These are phyloP conservation scores for Gallinago nigripennis DNA, from an alignment of 2,797 vertebrate genomes.

Conservation along the genomic window DNA sequence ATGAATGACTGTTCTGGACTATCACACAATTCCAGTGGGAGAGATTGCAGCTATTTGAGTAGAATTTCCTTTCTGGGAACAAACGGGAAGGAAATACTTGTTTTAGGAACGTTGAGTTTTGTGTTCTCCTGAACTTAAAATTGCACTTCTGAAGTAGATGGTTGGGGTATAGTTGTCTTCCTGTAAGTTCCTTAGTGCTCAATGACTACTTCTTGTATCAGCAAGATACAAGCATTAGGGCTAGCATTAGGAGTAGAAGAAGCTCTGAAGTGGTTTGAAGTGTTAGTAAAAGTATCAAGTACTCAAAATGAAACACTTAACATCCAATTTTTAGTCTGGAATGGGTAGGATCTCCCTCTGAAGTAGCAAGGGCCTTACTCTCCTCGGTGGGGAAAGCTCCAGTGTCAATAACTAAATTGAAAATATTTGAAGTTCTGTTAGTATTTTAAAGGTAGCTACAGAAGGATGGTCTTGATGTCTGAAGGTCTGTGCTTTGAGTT, in stretches of 20 bases:
- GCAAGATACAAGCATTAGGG: background rate
- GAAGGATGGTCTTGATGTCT: background rate
- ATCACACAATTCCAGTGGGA: background rate
- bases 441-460: background rate
- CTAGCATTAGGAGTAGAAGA: background rate
- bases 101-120: background rate
- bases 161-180: background rate
- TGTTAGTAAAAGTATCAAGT: background rate
- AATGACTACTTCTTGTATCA: background rate
- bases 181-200: background rate
- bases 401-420: background rate
- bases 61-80: background rate
- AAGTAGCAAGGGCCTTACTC: background rate
- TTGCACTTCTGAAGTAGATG: background rate
- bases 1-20: background rate
- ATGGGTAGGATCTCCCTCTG: background rate
- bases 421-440: background rate
- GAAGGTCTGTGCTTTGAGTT: background rate
- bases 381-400: background rate
- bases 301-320: background rate
- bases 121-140: background rate
- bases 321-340: background rate
- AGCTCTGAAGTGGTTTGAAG: background rate
- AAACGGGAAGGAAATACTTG: background rate
- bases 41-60: background rate